Percentiles rank a stretch among this genome's conserved stretches.
phyloP scores from a whole-genome alignment of 2,888 invertebrate genomes.

The Thymelicus acteon region DNA sequence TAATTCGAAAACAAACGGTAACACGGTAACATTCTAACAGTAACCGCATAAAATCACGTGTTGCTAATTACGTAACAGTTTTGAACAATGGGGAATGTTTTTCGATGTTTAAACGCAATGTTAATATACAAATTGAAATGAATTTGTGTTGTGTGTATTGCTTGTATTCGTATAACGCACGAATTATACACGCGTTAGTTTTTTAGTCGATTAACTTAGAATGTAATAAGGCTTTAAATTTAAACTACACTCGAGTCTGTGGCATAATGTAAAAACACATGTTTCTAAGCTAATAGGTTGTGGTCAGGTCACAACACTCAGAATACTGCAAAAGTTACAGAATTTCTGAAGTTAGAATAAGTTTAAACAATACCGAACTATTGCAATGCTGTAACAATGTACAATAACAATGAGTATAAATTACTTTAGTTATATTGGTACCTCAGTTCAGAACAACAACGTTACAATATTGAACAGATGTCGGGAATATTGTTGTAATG shows the following conservation, averaged over 20 bases:
- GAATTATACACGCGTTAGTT: background rate
- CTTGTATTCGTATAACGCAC: no score
- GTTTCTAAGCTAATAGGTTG: background rate
- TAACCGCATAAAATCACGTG: constrained; percentile 25
- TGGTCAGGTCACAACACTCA: background rate
- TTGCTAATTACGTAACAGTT: constrained; percentile 26
- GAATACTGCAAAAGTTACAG: no score
- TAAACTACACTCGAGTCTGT: constrained; percentile 17
- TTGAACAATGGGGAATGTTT: background rate
- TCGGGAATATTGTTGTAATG: constrained; percentile 65
- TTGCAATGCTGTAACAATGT: background rate
- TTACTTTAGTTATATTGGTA: background rate
- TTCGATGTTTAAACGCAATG: no score
- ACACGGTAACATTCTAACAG: constrained; percentile 26
- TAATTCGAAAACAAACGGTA: constrained; percentile 27
- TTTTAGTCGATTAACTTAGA: constrained; percentile 1
- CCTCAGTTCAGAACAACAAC: background rate
- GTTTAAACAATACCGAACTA: background rate
- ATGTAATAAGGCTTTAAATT: constrained; percentile 5
- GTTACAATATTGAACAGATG: constrained; percentile 30
- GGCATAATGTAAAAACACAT: constrained; percentile 2
- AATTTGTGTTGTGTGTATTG: no score
- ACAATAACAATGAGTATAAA: no score
- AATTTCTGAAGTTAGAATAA: background rate
- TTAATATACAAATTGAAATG: no score